phyloP scores from a whole-genome alignment of 1,140 invertebrate species.

The Listronotus oregonensis region DNA sequence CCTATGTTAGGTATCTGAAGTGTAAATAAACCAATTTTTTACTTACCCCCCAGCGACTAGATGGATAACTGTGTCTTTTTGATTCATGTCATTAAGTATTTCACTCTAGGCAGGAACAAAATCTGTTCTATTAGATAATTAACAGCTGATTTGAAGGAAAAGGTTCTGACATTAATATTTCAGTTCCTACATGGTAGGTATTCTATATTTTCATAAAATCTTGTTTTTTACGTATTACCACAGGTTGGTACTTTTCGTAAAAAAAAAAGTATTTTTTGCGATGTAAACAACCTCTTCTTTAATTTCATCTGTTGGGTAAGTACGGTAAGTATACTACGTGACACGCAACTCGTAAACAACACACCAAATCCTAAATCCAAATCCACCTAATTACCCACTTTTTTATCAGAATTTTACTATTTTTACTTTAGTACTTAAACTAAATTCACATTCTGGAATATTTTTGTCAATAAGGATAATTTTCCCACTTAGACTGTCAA shows the following conservation, averaged over 20 bases:
- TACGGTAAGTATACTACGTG: conserved; percentile 16
- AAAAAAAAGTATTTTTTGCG: conserved; percentile 16
- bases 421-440: background rate
- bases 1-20: conserved; percentile 5
- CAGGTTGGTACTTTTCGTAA: too few species aligned
- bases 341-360: conserved; percentile 29
- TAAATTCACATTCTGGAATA: conserved; percentile 37
- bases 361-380: background rate
- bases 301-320: conserved; percentile 29
- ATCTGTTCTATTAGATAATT: too few species aligned
- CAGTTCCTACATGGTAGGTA: too few species aligned
- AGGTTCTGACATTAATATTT: too few species aligned
- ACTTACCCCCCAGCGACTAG: conserved; percentile 85
- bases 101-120: background rate
- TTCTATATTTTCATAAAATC: too few species aligned
- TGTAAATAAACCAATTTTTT: conserved; percentile 37
- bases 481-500: conserved; percentile 28
- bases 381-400: background rate
- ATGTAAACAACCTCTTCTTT: conserved; percentile 18
- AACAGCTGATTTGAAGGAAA: too few species aligned
- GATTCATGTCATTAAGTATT: conserved; percentile 63
- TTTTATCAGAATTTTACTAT: background rate
- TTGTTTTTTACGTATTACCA: too few species aligned
- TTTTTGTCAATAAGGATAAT: conserved; percentile 39
- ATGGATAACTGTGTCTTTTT: conserved; percentile 82